Evolutionary conservation across 2,113 vertebrate genomes (phyloP).

Genomic region (Xenopus tropicalis): DNA sequence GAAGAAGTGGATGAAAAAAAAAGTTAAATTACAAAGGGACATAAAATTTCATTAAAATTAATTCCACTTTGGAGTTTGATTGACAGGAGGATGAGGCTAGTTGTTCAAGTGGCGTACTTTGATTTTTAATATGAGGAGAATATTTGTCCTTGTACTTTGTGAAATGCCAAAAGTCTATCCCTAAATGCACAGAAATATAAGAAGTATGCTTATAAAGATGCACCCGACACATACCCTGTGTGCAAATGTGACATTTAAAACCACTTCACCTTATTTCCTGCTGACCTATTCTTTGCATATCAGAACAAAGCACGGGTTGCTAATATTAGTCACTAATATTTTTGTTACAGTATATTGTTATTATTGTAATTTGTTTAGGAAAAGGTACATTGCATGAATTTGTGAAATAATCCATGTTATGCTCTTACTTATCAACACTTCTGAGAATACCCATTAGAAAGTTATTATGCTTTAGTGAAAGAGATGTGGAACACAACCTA

Average conservation of each 20-base stretch:
- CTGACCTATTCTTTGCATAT: slow-evolving; percentile 37
- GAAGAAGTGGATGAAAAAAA: slow-evolving; percentile 51
- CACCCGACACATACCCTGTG: slow-evolving; percentile 1
- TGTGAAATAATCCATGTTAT: too few relatives aligned
- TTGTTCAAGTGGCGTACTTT: neutral
- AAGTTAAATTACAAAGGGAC: neutral
- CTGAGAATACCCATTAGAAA: too few relatives aligned
- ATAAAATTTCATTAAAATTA: slow-evolving; percentile 7
- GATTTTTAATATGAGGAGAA: slow-evolving; percentile 30
- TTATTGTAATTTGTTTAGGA: neutral
- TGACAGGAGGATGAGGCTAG: slow-evolving; percentile 7
- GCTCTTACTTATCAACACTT: too few relatives aligned
- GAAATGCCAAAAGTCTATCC: slow-evolving; percentile 33
- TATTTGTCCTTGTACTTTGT: slow-evolving; percentile 36
- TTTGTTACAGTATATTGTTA: neutral
- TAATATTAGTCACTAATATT: slow-evolving; percentile 16
- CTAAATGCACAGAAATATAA: slow-evolving; percentile 19
- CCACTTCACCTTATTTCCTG: slow-evolving; percentile 8
- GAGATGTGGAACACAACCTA: too few relatives aligned
- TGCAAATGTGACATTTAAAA: slow-evolving; percentile 40
- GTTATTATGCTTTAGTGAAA: too few relatives aligned
- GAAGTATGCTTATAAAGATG: slow-evolving; percentile 28
- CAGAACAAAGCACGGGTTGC: slow-evolving; percentile 8
- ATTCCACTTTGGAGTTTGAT: slow-evolving; percentile 19
- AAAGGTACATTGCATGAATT: too few relatives aligned